These are phyloP conservation scores for Odontophorus gujanensis DNA, from an alignment of 2,113 vertebrate species.

Conservation along the genomic window DNA sequence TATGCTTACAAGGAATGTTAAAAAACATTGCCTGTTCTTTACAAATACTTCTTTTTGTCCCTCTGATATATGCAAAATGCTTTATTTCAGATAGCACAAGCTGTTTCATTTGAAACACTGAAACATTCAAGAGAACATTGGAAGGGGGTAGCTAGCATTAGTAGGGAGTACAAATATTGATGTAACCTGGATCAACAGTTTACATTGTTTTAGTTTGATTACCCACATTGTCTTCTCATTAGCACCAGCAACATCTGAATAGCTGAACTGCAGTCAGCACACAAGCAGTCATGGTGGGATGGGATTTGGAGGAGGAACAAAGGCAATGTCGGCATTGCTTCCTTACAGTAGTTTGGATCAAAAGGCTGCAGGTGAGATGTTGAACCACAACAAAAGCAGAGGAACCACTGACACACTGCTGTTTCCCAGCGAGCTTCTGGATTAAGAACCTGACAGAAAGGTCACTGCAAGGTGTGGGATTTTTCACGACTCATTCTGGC, in stretches of 20 bases:
- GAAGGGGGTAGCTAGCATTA: constrained; percentile 2
- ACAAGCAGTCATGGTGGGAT: not conserved
- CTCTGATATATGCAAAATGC: not conserved
- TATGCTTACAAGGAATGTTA: not conserved
- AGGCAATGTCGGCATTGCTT: not conserved
- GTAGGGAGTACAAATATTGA: constrained; percentile 22
- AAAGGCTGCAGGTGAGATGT: not conserved
- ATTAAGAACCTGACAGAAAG: not conserved
- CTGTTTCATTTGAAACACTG: not conserved
- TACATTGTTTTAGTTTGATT: constrained; percentile 32
- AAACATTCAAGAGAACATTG: not conserved
- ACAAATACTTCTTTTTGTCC: constrained; percentile 2
- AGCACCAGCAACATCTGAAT: not conserved
- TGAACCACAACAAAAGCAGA: not conserved
- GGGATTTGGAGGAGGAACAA: accelerated
- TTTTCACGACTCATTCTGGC: not conserved
- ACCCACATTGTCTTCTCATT: constrained; percentile 33
- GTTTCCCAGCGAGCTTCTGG: not conserved
- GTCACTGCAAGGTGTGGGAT: not conserved
- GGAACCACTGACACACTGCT: accelerated
- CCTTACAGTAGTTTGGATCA: not conserved
- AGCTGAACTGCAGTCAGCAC: not conserved
- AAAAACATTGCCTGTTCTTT: not conserved
- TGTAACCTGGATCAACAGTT: constrained; percentile 18
- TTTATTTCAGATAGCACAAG: constrained; percentile 20